These are phyloP conservation scores for Sebastes hubbsi DNA, from an alignment of 2,797 vertebrate genomes.

Conservation along the genomic window DNA sequence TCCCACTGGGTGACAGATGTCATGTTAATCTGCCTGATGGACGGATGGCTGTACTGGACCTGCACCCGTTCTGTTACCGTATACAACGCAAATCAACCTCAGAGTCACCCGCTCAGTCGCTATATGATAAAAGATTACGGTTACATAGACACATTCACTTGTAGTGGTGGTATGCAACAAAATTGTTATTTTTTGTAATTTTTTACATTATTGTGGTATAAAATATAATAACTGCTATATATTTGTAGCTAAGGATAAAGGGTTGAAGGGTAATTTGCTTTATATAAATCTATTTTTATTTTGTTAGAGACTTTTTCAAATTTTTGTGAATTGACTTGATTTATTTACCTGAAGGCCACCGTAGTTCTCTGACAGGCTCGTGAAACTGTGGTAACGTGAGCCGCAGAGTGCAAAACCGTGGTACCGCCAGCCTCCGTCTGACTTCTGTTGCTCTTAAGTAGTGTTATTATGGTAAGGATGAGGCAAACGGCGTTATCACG, in stretches of 20 bases:
- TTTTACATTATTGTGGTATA: neutral
- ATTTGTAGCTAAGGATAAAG: neutral
- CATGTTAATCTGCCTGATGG: conserved; percentile 79
- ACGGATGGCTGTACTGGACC: conserved; percentile 49
- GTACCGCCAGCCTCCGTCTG: no score
- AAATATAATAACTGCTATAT: neutral
- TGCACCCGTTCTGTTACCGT: conserved; percentile 28
- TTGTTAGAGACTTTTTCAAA: neutral
- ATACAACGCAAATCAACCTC: conserved; percentile 27
- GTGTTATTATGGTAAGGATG: no score
- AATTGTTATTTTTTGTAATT: neutral
- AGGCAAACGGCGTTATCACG: no score
- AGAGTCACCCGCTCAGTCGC: neutral
- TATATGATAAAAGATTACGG: neutral
- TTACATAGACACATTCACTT: neutral
- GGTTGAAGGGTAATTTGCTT: neutral
- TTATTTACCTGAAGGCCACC: neutral
- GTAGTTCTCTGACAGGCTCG: no score
- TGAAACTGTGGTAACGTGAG: no score
- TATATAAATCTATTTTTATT: neutral
- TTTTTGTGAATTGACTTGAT: neutral
- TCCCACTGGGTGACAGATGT: conserved; percentile 78
- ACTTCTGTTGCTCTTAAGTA: no score
- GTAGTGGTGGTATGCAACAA: neutral
- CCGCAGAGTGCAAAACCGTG: no score